These are phyloP conservation scores for Campylomormyrus numenius DNA, from an alignment of 2,113 vertebrate species.

Conservation along the genomic window DNA sequence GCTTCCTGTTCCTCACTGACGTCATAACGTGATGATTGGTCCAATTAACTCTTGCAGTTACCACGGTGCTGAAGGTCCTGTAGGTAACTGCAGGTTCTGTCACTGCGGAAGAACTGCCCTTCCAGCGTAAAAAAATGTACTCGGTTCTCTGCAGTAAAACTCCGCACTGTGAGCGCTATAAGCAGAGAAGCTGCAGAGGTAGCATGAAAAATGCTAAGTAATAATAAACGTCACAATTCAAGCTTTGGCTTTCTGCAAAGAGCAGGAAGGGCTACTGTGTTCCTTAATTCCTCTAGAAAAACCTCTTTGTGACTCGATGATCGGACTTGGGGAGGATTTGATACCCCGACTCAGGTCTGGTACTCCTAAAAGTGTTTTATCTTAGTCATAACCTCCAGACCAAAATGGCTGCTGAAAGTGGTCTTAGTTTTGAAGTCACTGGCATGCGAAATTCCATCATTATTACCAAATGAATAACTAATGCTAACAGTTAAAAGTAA, in stretches of 20 bases:
- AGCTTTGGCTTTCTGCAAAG: background rate
- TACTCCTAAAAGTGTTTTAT: background rate
- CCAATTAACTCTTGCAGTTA: background rate
- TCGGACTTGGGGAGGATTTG: background rate
- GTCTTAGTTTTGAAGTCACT: background rate
- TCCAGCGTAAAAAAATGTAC: background rate
- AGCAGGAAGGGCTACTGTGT: background rate
- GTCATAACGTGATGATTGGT: background rate
- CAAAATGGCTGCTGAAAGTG: background rate
- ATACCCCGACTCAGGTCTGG: background rate
- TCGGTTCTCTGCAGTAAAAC: background rate
- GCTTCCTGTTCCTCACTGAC: background rate
- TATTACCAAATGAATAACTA: background rate
- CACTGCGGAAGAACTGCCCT: background rate
- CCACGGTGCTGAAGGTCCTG: background rate
- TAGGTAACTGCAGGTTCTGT: background rate
- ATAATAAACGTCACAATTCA: background rate
- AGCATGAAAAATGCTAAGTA: background rate
- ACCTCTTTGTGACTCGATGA: background rate
- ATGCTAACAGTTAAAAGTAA: background rate
- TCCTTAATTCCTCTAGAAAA: background rate
- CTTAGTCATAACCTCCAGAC: background rate
- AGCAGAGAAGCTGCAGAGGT: background rate
- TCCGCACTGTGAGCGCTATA: background rate
- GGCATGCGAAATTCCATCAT: background rate